These are phyloP conservation scores for Agriopis marginaria DNA, from an alignment of 2,888 invertebrate genomes.

Conservation along the genomic window DNA sequence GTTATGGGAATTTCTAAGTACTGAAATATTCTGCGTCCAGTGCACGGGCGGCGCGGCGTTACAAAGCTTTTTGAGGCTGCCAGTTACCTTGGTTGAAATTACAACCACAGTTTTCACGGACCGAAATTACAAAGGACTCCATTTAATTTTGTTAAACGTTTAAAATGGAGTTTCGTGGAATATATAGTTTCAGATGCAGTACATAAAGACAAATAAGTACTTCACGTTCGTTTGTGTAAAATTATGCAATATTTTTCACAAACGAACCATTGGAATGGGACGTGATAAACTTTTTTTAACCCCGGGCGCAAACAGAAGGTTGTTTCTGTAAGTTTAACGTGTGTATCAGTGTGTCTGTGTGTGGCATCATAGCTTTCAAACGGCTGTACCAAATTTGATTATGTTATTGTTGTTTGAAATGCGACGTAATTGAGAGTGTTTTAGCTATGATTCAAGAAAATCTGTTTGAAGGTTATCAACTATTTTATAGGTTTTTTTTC, in stretches of 20 bases:
- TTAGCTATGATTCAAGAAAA: no score
- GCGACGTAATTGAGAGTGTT: no score
- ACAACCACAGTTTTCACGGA: conserved; percentile 36
- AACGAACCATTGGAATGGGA: no score
- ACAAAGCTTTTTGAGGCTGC: conserved; percentile 39
- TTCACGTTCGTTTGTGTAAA: not conserved
- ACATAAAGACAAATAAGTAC: not conserved
- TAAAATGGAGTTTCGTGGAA: conserved; percentile 3
- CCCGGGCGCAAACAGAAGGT: no score
- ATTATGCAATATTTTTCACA: not conserved
- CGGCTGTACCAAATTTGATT: no score
- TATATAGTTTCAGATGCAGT: not conserved
- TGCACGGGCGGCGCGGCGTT: not conserved
- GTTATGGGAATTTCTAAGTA: conserved; percentile 8
- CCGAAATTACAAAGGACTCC: conserved; percentile 29
- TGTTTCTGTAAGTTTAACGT: no score
- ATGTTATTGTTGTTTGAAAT: no score
- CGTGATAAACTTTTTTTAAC: no score
- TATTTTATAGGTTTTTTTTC: no score
- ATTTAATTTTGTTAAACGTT: conserved; percentile 7
- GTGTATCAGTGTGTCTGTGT: no score
- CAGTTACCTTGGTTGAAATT: conserved; percentile 39
- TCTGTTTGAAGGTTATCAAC: no score
- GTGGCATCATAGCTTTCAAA: no score
- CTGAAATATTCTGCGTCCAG: conserved; percentile 26